These are phyloP conservation scores for Rhagium mordax DNA, from an alignment of 2,888 invertebrate species.

Conservation along the genomic window DNA sequence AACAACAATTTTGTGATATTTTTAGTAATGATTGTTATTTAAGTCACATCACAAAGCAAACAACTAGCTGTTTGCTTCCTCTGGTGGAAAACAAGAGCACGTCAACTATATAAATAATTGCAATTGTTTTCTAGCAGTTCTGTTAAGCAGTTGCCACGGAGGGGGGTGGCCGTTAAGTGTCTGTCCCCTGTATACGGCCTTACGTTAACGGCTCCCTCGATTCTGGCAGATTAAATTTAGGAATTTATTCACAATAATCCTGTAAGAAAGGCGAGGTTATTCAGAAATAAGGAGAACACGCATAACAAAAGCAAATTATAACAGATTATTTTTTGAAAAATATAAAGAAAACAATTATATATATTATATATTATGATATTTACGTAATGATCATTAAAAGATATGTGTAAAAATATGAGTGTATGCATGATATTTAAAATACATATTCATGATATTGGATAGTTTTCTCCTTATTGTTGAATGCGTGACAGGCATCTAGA, in stretches of 20 bases:
- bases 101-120: slow-evolving; percentile 26
- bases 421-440: slow-evolving; percentile 66
- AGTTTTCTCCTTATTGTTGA: slow-evolving; percentile 70
- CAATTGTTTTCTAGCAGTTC: slow-evolving; percentile 54
- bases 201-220: slow-evolving; percentile 18
- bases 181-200: slow-evolving; percentile 13
- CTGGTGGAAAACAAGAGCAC: slow-evolving; percentile 54
- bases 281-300: slow-evolving; percentile 68
- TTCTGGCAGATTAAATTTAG: slow-evolving; percentile 63
- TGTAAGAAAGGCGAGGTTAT: slow-evolving; percentile 68
- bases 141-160: slow-evolving; percentile 54
- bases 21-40: slow-evolving; percentile 74
- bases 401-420: slow-evolving; percentile 65
- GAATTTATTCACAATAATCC: slow-evolving; percentile 70
- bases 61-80: slow-evolving; percentile 64
- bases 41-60: slow-evolving; percentile 72
- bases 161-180: slow-evolving; percentile 23
- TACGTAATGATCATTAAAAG: slow-evolving; percentile 66
- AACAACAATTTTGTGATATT: slow-evolving; percentile 74
- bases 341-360: slow-evolving; percentile 64
- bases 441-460: slow-evolving; percentile 63
- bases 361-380: slow-evolving; percentile 65
- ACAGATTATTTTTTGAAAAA: slow-evolving; percentile 71
- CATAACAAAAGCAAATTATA: slow-evolving; percentile 58
- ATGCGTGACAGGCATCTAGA: slow-evolving; percentile 65